These are phyloP conservation scores for Sinohyriopsis cumingii DNA, from an alignment of 2,888 invertebrate species.

Conservation along the genomic window DNA sequence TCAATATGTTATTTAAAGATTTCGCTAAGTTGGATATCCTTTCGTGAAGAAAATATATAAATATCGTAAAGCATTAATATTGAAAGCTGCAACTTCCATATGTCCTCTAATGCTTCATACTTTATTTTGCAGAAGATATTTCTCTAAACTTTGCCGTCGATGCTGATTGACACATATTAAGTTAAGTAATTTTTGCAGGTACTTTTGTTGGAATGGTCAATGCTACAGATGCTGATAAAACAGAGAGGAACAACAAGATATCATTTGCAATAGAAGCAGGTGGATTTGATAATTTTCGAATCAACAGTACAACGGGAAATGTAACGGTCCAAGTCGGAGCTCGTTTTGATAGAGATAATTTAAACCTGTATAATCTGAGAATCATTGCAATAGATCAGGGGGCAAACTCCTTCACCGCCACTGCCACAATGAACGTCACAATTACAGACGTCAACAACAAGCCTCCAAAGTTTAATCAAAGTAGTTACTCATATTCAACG, in stretches of 20 bases:
- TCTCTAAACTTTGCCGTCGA: too few relatives aligned
- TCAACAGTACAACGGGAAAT: conserved; percentile 20
- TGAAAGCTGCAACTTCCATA: too few relatives aligned
- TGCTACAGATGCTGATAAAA: conserved; percentile 27
- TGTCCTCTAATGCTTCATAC: too few relatives aligned
- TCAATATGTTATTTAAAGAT: too few relatives aligned
- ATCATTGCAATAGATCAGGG: conserved; percentile 54
- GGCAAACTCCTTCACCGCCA: conserved; percentile 40
- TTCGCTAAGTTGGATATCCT: too few relatives aligned
- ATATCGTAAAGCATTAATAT: too few relatives aligned
- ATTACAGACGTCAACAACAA: conserved; percentile 60
- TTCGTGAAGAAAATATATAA: too few relatives aligned
- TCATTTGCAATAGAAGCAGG: conserved; percentile 25
- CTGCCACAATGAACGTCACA: conserved; percentile 44
- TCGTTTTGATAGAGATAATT: conserved; percentile 22
- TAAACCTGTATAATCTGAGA: conserved; percentile 36
- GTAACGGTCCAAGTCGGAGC: conserved; percentile 20
- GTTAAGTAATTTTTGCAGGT: conserved; percentile 5
- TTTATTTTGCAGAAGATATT: too few relatives aligned
- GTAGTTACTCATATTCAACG: background rate
- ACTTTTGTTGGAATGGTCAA: conserved; percentile 8
- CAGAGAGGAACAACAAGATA: conserved; percentile 16
- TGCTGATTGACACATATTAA: too few relatives aligned
- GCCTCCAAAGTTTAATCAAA: conserved; percentile 32
- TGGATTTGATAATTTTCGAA: conserved; percentile 24